Evolutionary conservation across 1,140 invertebrate species (phyloP).

Genomic region (Sycobia sp.): DNA sequence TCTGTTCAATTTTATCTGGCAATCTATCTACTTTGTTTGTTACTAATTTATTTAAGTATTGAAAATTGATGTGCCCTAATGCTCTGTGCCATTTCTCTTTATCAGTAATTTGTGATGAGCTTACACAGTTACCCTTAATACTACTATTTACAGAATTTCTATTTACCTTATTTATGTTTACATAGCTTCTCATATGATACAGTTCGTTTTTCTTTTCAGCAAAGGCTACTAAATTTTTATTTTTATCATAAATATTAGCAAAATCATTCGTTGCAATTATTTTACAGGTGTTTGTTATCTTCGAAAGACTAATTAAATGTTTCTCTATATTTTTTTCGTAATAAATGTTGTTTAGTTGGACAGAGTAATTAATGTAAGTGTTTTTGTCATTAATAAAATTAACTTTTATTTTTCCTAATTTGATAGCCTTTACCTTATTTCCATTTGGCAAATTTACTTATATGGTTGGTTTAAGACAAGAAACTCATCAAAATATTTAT

Average conservation of each 20-base stretch:
- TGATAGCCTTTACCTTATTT: slow-evolving; percentile 31
- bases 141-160: not conserved
- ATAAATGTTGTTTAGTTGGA: too few relatives aligned
- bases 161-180: too few relatives aligned
- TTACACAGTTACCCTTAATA: not conserved
- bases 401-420: too few relatives aligned
- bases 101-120: too few relatives aligned
- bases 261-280: too few relatives aligned
- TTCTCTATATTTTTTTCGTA: too few relatives aligned
- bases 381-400: too few relatives aligned
- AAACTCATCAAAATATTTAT: slow-evolving; percentile 19
- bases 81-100: slow-evolving; percentile 19
- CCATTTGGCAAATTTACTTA: slow-evolving; percentile 36
- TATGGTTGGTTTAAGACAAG: slow-evolving; percentile 15
- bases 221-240: too few relatives aligned
- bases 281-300: slow-evolving; percentile 22
- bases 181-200: too few relatives aligned
- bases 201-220: too few relatives aligned
- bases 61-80: slow-evolving; percentile 10
- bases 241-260: too few relatives aligned
- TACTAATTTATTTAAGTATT: slow-evolving; percentile 7
- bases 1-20: not conserved
- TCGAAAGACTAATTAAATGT: slow-evolving; percentile 32
- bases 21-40: not conserved
- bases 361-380: too few relatives aligned